Conservation (phyloP, 2,797 vertebrate species). For the Tenualosa thibaudeaui region DNA sequence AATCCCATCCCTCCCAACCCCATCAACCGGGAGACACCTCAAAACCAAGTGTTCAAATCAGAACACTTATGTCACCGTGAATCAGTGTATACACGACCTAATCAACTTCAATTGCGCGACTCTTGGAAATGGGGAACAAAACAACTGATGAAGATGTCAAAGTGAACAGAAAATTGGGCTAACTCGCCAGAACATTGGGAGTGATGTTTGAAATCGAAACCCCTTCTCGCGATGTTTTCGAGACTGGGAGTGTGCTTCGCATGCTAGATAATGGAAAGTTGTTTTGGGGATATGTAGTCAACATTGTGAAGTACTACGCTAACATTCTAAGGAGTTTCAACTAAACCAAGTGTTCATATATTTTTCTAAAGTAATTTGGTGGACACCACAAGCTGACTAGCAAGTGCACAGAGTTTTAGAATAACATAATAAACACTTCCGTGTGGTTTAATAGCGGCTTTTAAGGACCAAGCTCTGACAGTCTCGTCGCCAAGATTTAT, state of each 20-base stretch:
- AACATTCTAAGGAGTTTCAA: slow-evolving; percentile 4
- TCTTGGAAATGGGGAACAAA: background rate
- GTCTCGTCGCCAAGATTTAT: slow-evolving; percentile 25
- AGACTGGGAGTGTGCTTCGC: slow-evolving; percentile 15
- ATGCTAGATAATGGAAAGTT: slow-evolving; percentile 24
- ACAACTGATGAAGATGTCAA: background rate
- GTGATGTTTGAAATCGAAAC: slow-evolving; percentile 8
- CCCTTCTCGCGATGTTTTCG: slow-evolving; percentile 38
- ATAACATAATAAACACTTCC: slow-evolving; percentile 6
- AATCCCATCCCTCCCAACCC: too few relatives aligned
- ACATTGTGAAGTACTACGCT: slow-evolving; percentile 3
- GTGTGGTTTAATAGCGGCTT: background rate
- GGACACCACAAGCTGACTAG: background rate
- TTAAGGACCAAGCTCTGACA: slow-evolving; percentile 14
- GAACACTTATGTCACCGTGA: background rate
- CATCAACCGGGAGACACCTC: too few relatives aligned
- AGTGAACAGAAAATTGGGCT: background rate
- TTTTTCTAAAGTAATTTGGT: background rate
- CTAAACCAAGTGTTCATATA: background rate
- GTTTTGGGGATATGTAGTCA: slow-evolving; percentile 1
- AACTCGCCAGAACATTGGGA: background rate
- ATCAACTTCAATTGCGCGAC: too few relatives aligned
- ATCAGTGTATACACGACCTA: background rate
- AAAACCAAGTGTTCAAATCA: background rate
- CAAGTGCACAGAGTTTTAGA: background rate